phyloP scores from a whole-genome alignment of 2,797 vertebrate species.

The Podarcis siculus region DNA sequence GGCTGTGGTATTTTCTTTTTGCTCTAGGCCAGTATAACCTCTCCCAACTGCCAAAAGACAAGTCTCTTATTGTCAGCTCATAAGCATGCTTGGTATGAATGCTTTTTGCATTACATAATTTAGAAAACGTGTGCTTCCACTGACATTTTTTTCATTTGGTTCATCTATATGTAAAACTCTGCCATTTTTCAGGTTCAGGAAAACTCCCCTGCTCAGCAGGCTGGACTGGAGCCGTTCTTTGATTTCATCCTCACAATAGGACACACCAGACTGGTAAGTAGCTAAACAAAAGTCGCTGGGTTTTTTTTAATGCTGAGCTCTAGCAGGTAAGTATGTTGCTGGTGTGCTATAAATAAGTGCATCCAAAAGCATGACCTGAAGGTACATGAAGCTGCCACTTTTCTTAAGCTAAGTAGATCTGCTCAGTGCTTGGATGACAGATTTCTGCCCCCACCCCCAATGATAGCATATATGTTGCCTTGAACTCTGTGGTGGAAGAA shows the following conservation, averaged over 20 bases:
- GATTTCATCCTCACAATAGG: slow-evolving; percentile 97
- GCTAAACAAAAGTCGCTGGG: too few species aligned
- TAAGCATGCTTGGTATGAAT: not conserved
- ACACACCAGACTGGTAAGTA: slow-evolving; percentile 88
- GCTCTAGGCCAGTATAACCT: not conserved
- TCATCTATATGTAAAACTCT: not conserved
- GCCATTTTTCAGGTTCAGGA: slow-evolving; percentile 86
- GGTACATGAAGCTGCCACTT: not conserved
- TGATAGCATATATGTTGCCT: not conserved
- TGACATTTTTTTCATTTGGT: not conserved
- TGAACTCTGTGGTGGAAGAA: not conserved
- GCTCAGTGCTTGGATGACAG: not conserved
- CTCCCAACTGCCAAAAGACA: not conserved
- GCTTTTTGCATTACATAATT: not conserved
- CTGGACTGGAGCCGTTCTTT: slow-evolving; percentile 94
- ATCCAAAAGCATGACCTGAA: not conserved
- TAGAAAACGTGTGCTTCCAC: not conserved
- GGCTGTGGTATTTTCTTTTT: not conserved
- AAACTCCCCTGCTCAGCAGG: slow-evolving; percentile 91
- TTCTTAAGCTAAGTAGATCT: not conserved
- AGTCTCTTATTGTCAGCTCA: not conserved
- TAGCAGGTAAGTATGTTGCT: not conserved
- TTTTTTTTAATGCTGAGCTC: not conserved
- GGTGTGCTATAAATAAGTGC: not conserved
- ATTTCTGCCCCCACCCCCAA: too few species aligned